phyloP scores from a whole-genome alignment of 2,888 invertebrate genomes.

The Euclidia mi region DNA sequence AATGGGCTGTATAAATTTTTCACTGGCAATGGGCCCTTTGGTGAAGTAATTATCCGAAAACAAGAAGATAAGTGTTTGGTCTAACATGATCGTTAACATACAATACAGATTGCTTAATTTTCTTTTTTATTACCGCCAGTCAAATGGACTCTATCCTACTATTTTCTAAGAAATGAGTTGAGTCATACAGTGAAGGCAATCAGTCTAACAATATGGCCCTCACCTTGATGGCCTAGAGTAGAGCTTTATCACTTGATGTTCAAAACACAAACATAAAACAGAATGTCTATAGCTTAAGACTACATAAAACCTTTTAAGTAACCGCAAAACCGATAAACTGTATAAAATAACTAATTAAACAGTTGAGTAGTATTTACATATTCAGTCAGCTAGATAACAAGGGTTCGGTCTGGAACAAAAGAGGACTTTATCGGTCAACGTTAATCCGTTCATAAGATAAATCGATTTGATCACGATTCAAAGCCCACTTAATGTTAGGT shows the following conservation, averaged over 20 bases:
- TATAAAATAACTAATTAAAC: not conserved
- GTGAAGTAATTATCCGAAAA: conserved; percentile 25
- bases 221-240: too few species aligned
- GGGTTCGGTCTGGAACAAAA: conserved; percentile 30
- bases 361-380: not conserved
- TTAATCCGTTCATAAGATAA: conserved; percentile 32
- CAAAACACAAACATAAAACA: too few species aligned
- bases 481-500: conserved; percentile 8
- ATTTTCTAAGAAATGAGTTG: too few species aligned
- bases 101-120: too few species aligned
- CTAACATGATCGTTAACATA: conserved; percentile 17
- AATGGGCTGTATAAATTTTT: conserved; percentile 32
- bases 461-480: conserved; percentile 31
- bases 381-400: conserved; percentile 18
- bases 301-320: not conserved
- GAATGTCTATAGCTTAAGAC: too few species aligned
- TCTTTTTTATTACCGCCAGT: too few species aligned
- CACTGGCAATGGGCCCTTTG: conserved; percentile 25
- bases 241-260: too few species aligned
- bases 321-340: not conserved
- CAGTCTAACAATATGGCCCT: too few species aligned
- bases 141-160: too few species aligned
- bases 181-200: too few species aligned
- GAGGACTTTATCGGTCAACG: conserved; percentile 35
- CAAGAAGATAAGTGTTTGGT: conserved; percentile 31